A percentile compares a stretch with the other conserved stretches of the same genome.
These are phyloP conservation scores for Lissonota sp. DNA, from an alignment of 2,888 invertebrate genomes.

Conservation along the genomic window DNA sequence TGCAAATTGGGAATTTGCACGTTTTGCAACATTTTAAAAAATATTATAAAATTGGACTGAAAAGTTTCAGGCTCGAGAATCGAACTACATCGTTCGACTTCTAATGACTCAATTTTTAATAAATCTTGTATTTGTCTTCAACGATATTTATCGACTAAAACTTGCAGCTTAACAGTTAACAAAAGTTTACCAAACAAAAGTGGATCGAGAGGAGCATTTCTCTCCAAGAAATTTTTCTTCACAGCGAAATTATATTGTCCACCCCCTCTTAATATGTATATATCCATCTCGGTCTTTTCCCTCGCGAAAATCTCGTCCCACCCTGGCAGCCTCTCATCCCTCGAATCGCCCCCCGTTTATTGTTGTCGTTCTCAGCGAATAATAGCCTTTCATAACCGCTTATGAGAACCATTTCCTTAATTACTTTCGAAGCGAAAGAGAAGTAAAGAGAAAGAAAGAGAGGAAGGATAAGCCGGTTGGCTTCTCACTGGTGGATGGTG, in stretches of 20 bases:
- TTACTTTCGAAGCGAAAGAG: constrained; percentile 71
- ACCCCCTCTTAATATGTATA: constrained; percentile 5
- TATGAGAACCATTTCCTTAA: constrained; percentile 70
- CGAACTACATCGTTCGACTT: no score
- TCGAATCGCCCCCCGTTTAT: constrained; percentile 46
- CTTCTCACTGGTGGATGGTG: constrained; percentile 16
- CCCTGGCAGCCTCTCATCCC: constrained; percentile 2
- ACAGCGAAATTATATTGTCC: constrained; percentile 46
- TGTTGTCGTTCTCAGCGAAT: constrained; percentile 63
- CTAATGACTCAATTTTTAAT: no score
- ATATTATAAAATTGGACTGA: neutral
- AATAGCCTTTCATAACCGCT: constrained; percentile 74
- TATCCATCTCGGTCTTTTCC: neutral
- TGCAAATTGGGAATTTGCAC: no score
- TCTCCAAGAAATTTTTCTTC: constrained; percentile 2
- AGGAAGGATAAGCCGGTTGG: neutral
- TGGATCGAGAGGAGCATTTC: constrained; percentile 25
- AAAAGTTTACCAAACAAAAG: constrained; percentile 22
- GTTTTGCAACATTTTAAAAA: neutral
- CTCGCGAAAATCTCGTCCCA: constrained; percentile 1
- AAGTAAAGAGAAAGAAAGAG: constrained; percentile 56
- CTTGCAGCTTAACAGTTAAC: neutral
- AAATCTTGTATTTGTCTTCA: no score
- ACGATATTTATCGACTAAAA: neutral
- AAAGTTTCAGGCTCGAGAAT: neutral